phyloP scores from a whole-genome alignment of 64 coral and sea anemone species.

The Pocillopora verrucosa region DNA sequence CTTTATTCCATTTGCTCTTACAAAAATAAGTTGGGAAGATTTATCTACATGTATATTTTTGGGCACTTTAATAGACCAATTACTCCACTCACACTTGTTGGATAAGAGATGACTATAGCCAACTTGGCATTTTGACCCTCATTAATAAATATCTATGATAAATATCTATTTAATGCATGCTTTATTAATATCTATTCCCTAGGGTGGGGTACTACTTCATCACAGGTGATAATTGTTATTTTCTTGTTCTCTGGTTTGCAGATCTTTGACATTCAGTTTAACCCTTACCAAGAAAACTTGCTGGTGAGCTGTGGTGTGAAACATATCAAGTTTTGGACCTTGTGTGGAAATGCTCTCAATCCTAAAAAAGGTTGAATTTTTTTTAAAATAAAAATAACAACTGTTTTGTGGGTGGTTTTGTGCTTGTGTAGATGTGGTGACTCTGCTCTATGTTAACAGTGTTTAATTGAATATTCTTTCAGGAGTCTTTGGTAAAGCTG shows the following conservation, averaged over 20 bases:
- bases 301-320: conserved; percentile 97
- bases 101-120: too few species aligned
- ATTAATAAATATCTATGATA: too few species aligned
- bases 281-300: conserved; percentile 79
- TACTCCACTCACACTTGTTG: too few species aligned
- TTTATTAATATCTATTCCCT: not conserved
- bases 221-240: not conserved
- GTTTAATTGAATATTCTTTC: not conserved
- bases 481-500: conserved; percentile 98
- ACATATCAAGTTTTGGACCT: conserved; percentile 96
- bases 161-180: too few species aligned
- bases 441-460: not conserved
- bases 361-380: conserved; percentile 78
- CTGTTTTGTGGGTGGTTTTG: too few species aligned
- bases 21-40: too few species aligned
- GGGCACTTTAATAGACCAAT: too few species aligned
- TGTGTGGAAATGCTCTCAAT: conserved; percentile 85
- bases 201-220: not conserved
- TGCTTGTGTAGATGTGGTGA: too few species aligned
- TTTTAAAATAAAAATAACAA: not conserved
- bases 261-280: conserved; percentile 99
- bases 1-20: too few species aligned
- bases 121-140: too few species aligned
- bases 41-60: too few species aligned
- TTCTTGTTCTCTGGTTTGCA: conserved; percentile 12